phyloP scores from a whole-genome alignment of 1,140 invertebrate species.

The Uloborus diversus region DNA sequence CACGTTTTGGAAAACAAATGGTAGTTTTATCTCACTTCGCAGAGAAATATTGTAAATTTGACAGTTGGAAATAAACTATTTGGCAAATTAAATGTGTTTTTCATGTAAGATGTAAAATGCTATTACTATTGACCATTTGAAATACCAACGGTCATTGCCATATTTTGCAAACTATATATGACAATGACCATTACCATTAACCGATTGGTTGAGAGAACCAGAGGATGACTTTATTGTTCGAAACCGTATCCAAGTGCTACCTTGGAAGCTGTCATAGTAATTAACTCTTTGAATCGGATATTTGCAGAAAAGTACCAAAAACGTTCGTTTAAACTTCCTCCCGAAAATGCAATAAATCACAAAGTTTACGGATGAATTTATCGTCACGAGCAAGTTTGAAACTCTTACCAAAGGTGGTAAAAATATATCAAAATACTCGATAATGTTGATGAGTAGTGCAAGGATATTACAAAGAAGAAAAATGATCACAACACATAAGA shows the following conservation, averaged over 20 bases:
- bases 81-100: no score
- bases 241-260: conserved; percentile 44
- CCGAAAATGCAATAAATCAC: conserved; percentile 97
- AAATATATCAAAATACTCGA: conserved; percentile 71
- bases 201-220: conserved; percentile 30
- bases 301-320: conserved; percentile 42
- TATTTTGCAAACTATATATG: no score
- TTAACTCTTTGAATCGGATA: conserved; percentile 13
- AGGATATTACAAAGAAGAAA: conserved; percentile 93
- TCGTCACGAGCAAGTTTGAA: conserved; percentile 88
- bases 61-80: no score
- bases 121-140: no score
- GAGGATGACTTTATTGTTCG: conserved; percentile 41
- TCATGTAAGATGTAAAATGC: no score
- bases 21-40: no score
- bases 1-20: no score
- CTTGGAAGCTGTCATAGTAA: conserved; percentile 42
- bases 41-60: no score
- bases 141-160: no score
- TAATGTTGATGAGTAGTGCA: conserved; percentile 86
- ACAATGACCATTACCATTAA: conserved; percentile 35
- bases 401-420: conserved; percentile 55
- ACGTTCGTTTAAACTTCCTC: conserved; percentile 79
- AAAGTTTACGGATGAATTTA: conserved; percentile 97
- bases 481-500: conserved; percentile 91